Conservation (phyloP, 2,888 invertebrate species). For the Amiota mariae region DNA sequence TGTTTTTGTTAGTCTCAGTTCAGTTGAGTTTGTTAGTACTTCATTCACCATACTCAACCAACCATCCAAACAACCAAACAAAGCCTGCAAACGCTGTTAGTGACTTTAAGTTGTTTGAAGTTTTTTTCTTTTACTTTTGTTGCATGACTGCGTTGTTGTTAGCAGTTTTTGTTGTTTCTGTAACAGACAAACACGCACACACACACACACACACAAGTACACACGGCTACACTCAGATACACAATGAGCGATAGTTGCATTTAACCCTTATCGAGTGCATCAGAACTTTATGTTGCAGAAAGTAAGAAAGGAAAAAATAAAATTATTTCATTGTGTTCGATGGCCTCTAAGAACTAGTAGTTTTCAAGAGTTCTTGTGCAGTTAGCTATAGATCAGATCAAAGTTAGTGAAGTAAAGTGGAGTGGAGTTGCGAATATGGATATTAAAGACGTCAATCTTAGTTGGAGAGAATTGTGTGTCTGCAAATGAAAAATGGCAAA, state of each 20-base stretch:
- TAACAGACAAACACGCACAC: constrained; percentile 13
- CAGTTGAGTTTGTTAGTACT: no score
- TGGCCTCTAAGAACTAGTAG: neutral
- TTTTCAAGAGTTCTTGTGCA: neutral
- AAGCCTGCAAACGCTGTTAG: no score
- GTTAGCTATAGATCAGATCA: neutral
- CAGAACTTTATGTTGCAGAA: neutral
- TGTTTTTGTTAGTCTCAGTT: neutral
- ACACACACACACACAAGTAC: neutral
- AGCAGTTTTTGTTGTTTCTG: neutral
- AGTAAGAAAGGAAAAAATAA: neutral
- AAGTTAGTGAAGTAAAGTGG: neutral
- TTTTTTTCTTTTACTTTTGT: neutral
- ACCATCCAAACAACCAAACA: no score
- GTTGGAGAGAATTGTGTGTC: no score
- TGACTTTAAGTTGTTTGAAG: no score
- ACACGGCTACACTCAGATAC: neutral
- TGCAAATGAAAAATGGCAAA: no score
- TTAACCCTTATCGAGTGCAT: constrained; percentile 33
- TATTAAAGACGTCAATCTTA: no score
- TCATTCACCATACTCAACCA: no score
- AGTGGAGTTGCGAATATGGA: neutral
- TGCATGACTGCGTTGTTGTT: neutral
- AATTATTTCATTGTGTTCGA: neutral
- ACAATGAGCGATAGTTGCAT: constrained; percentile 15